These are phyloP conservation scores for Deroptyus accipitrinus DNA, from an alignment of 2,113 vertebrate genomes.

Conservation along the genomic window DNA sequence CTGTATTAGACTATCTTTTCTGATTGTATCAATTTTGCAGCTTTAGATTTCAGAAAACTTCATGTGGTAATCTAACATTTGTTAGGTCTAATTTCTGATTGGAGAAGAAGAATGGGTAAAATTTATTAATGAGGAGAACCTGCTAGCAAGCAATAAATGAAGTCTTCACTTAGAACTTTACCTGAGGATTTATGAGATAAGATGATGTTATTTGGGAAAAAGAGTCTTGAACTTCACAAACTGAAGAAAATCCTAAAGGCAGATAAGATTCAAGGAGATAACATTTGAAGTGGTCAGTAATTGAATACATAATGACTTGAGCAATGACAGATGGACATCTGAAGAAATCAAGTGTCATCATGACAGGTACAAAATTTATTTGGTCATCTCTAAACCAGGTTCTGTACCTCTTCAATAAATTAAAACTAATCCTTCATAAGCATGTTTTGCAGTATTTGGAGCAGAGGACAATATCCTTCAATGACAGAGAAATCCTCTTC, in stretches of 20 bases:
- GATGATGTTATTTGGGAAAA: not conserved
- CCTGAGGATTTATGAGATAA: not conserved
- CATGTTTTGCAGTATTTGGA: not conserved
- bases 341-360: not conserved
- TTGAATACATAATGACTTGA: not conserved
- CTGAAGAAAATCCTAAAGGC: not conserved
- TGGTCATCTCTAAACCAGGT: not conserved
- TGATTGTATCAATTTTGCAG: not conserved
- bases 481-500: not conserved
- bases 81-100: not conserved
- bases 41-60: not conserved
- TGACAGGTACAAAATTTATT: not conserved
- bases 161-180: not conserved
- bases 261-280: not conserved
- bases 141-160: not conserved
- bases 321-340: not conserved
- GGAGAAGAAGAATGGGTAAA: not conserved
- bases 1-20: not conserved
- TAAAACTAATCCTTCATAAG: not conserved
- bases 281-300: not conserved
- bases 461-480: not conserved
- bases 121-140: not conserved
- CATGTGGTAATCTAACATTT: not conserved
- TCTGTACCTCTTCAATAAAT: not conserved
- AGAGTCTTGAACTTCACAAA: rapidly evolving